Evolutionary conservation across 2,888 invertebrate species (phyloP).

Genomic region (Trissoscelio sp.): DNA sequence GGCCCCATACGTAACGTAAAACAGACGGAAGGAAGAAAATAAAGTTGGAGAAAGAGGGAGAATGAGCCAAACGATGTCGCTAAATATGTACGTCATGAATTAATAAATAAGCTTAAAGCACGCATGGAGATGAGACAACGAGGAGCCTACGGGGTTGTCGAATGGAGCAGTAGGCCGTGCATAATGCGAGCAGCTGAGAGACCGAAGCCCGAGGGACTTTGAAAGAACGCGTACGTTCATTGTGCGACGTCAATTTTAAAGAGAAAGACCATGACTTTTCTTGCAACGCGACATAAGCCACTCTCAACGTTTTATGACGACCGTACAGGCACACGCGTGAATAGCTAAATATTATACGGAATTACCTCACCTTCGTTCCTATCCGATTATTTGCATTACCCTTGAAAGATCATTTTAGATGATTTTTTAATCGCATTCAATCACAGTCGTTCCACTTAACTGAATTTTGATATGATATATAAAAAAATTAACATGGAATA

Average conservation of each 20-base stretch:
- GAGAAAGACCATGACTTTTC: conserved; percentile 71
- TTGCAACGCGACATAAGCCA: conserved; percentile 67
- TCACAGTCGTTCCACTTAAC: background rate
- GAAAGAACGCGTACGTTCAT: conserved; percentile 63
- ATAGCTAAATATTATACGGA: conserved; percentile 41
- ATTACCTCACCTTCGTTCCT: conserved; percentile 26
- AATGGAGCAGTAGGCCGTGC: conserved; percentile 78
- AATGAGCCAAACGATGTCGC: conserved; percentile 47
- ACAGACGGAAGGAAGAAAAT: conserved; percentile 20
- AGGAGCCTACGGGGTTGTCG: conserved; percentile 74
- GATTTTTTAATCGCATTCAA: conserved; percentile 15
- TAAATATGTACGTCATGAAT: conserved; percentile 76
- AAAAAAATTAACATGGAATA: too few species aligned
- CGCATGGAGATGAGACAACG: conserved; percentile 68
- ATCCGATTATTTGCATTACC: conserved; percentile 51
- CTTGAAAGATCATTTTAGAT: background rate
- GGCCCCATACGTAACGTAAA: conserved; percentile 4
- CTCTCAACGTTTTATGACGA: conserved; percentile 62
- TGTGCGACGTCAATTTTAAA: conserved; percentile 68
- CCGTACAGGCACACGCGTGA: conserved; percentile 58
- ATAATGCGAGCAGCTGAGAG: conserved; percentile 81
- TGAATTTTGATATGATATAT: too few species aligned
- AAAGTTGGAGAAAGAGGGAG: conserved; percentile 1
- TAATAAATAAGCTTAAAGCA: conserved; percentile 80
- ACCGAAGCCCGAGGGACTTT: conserved; percentile 69